Conservation (phyloP, 2,113 vertebrate species). For the Bubo blakistoni region DNA sequence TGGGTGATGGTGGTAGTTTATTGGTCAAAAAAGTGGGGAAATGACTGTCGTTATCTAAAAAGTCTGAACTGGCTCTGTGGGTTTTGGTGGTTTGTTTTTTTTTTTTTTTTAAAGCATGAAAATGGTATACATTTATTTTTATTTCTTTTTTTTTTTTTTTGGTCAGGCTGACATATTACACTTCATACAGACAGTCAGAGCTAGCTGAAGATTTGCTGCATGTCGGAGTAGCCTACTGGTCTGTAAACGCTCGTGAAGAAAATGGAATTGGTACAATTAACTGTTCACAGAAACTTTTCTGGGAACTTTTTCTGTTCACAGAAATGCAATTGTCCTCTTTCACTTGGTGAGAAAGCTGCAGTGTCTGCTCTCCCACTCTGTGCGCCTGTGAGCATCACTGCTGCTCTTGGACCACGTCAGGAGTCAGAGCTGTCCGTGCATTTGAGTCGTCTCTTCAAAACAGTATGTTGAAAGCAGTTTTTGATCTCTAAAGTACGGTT, state of each 20-base stretch:
- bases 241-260: rapidly evolving
- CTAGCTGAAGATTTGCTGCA: neutral
- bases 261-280: neutral
- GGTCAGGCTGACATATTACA: neutral
- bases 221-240: neutral
- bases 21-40: neutral
- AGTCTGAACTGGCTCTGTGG: neutral
- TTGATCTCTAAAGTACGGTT: neutral
- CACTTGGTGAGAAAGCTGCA: neutral
- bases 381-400: rapidly evolving
- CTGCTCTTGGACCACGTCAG: rapidly evolving
- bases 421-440: rapidly evolving
- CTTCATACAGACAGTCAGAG: neutral
- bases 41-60: neutral
- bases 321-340: neutral
- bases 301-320: neutral
- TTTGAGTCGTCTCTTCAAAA: neutral
- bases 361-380: rapidly evolving
- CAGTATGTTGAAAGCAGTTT: rapidly evolving
- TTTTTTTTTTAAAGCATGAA: neutral
- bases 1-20: neutral
- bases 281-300: neutral
- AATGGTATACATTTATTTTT: neutral
- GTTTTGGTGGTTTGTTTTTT: neutral
- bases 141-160: neutral